phyloP scores from a whole-genome alignment of 2,797 vertebrate species.

The Rhinichthys osculus region DNA sequence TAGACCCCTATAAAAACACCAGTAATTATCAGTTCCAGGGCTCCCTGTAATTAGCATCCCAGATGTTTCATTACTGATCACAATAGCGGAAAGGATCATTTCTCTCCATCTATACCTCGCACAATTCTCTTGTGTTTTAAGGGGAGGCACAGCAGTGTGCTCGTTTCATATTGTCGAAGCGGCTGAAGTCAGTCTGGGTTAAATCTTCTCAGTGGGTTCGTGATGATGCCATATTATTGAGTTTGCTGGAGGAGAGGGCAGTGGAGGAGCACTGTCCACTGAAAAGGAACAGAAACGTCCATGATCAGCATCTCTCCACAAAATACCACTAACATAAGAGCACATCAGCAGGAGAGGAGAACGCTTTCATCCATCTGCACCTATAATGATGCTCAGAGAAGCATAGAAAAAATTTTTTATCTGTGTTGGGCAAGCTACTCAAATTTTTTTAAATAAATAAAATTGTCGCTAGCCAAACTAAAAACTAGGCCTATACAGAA shows the following conservation, averaged over 20 bases:
- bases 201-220: slow-evolving; percentile 27
- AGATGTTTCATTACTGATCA: slow-evolving; percentile 54
- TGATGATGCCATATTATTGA: slow-evolving; percentile 29
- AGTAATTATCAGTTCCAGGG: slow-evolving; percentile 59
- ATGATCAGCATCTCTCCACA: neutral
- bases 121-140: slow-evolving; percentile 40
- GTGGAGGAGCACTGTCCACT: slow-evolving; percentile 2
- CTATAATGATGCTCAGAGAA: slow-evolving; percentile 10
- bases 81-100: slow-evolving; percentile 39
- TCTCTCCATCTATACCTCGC: slow-evolving; percentile 45
- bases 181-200: slow-evolving; percentile 24
- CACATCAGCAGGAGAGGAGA: slow-evolving; percentile 15
- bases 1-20: slow-evolving; percentile 52
- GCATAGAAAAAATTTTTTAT: neutral
- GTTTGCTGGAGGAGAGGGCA: slow-evolving; percentile 24
- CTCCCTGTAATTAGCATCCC: slow-evolving; percentile 53
- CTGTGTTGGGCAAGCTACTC: neutral
- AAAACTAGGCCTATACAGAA: neutral
- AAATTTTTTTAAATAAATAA: too few relatives aligned
- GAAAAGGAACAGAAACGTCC: slow-evolving; percentile 32
- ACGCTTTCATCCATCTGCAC: slow-evolving; percentile 23
- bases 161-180: slow-evolving; percentile 18
- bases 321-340: slow-evolving; percentile 19
- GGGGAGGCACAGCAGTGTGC: slow-evolving; percentile 12
- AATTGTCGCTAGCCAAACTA: neutral